Conservation (phyloP, 92 coral and sea anemone species). For the Phenganax marumi region DNA sequence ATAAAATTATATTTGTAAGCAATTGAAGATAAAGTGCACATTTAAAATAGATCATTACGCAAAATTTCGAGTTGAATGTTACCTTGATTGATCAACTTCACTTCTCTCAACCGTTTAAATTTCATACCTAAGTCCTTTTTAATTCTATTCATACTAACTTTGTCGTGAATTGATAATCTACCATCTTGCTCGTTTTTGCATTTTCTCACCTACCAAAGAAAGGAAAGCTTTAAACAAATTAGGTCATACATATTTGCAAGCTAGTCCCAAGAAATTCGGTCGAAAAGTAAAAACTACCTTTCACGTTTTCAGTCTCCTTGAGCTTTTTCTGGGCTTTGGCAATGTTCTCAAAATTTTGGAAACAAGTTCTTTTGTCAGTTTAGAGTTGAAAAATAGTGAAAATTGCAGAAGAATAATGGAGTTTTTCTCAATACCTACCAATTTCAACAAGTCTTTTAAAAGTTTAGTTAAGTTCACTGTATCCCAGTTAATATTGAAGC, state of each 20-base stretch:
- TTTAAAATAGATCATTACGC: background rate
- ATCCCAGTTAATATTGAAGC: slow-evolving; percentile 94
- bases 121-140: slow-evolving; percentile 12
- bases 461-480: slow-evolving; percentile 68
- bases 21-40: background rate
- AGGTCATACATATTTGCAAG: background rate
- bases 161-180: background rate
- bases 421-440: slow-evolving; percentile 21
- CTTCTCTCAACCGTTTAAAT: background rate
- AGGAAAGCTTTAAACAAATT: background rate
- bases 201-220: slow-evolving; percentile 16
- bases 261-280: background rate
- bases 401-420: too few relatives aligned
- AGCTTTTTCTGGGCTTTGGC: slow-evolving; percentile 34
- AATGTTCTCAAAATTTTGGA: slow-evolving; percentile 17
- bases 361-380: slow-evolving; percentile 23
- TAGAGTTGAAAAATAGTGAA: too few relatives aligned
- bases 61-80: background rate
- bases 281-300: slow-evolving; percentile 7
- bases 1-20: background rate
- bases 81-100: slow-evolving; percentile 4
- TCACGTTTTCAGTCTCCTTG: background rate
- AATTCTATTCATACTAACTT: background rate
- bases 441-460: slow-evolving; percentile 35
- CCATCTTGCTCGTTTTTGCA: background rate